Conservation (phyloP, 2,797 vertebrate species). For the Eulemur mongoz region DNA sequence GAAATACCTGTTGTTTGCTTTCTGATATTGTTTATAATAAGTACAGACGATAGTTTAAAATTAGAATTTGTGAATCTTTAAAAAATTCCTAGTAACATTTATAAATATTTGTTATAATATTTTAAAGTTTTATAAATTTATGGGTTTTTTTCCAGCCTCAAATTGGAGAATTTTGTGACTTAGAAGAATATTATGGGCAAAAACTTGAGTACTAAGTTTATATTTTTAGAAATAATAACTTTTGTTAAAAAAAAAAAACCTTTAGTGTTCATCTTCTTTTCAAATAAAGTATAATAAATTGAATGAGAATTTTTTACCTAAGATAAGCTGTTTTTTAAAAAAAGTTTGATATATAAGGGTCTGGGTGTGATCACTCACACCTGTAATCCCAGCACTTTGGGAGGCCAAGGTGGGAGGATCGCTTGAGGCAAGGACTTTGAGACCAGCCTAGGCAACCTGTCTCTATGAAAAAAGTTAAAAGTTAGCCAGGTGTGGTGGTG, state of each 20-base stretch:
- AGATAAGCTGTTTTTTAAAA: neutral
- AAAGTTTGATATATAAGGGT: neutral
- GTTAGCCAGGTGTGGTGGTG: neutral
- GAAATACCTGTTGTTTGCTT: slow-evolving; percentile 74
- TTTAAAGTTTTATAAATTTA: slow-evolving; percentile 2
- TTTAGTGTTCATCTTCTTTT: slow-evolving; percentile 42
- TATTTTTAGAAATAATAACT: slow-evolving; percentile 37
- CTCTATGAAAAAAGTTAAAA: neutral
- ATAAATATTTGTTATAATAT: slow-evolving; percentile 16
- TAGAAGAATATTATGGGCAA: slow-evolving; percentile 4
- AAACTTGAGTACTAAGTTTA: slow-evolving; percentile 37
- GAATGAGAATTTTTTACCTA: slow-evolving; percentile 35
- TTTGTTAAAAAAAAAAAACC: slow-evolving; percentile 22
- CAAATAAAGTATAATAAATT: slow-evolving; percentile 5
- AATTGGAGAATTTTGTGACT: slow-evolving; percentile 50
- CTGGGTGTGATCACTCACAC: neutral
- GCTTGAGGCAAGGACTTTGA: neutral
- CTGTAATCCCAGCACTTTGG: neutral
- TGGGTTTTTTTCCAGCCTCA: neutral
- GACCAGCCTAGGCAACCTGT: neutral
- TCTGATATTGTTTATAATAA: slow-evolving; percentile 41
- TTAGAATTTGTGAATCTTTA: neutral
- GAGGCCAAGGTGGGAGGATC: neutral
- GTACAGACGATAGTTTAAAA: slow-evolving; percentile 40
- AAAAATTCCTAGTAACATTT: slow-evolving; percentile 28